phyloP scores from a whole-genome alignment of 2,797 vertebrate species.

The Diceros bicornis region DNA sequence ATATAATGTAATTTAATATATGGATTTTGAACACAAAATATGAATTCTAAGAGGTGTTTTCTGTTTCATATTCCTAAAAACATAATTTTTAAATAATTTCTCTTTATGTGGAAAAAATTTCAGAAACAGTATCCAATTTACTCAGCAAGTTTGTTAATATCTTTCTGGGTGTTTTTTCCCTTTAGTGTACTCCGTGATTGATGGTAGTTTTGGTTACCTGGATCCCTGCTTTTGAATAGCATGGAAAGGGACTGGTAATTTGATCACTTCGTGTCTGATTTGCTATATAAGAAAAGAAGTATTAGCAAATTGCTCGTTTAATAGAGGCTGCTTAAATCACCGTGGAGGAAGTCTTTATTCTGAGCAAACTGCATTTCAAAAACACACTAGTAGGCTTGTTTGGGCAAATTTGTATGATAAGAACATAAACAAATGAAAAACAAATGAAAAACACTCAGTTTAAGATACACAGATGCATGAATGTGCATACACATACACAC shows the following conservation, averaged over 20 bases:
- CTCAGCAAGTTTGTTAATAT: slow-evolving; percentile 45
- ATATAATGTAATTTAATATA: slow-evolving; percentile 73
- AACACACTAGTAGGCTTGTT: slow-evolving; percentile 61
- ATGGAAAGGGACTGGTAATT: slow-evolving; percentile 80
- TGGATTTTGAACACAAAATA: slow-evolving; percentile 83
- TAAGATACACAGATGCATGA: slow-evolving; percentile 14
- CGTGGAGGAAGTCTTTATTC: slow-evolving; percentile 62
- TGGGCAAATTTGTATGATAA: slow-evolving; percentile 69
- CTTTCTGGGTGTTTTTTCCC: slow-evolving; percentile 71
- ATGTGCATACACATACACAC: neutral
- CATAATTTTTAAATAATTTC: slow-evolving; percentile 54
- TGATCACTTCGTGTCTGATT: slow-evolving; percentile 83
- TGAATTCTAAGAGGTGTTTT: slow-evolving; percentile 80
- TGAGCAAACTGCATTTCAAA: slow-evolving; percentile 71
- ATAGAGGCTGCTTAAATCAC: slow-evolving; percentile 74
- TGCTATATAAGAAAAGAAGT: slow-evolving; percentile 75
- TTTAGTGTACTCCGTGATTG: slow-evolving; percentile 72
- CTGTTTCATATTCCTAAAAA: slow-evolving; percentile 63
- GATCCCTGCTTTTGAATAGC: slow-evolving; percentile 77
- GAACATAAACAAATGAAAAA: slow-evolving; percentile 79
- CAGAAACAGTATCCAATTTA: slow-evolving; percentile 72
- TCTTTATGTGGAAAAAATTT: slow-evolving; percentile 12
- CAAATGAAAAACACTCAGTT: slow-evolving; percentile 65
- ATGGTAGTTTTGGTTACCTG: slow-evolving; percentile 77
- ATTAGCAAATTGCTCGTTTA: slow-evolving; percentile 81